phyloP scores from a whole-genome alignment of 2,888 invertebrate genomes.

The Eupithecia abbreviata region DNA sequence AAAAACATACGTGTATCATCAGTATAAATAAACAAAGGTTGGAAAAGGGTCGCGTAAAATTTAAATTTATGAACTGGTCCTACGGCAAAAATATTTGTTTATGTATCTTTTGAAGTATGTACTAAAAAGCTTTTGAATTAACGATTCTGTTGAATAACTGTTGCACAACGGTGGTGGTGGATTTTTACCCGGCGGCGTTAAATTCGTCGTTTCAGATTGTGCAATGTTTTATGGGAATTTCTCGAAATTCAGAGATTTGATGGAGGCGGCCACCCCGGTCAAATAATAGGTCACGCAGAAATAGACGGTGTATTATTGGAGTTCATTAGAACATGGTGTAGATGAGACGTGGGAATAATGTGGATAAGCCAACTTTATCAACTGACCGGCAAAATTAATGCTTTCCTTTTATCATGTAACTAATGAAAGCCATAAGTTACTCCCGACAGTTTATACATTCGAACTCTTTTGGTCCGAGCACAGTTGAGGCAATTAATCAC shows the following conservation, averaged over 20 bases:
- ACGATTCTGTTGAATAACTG: slow-evolving; percentile 53
- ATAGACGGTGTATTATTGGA: slow-evolving; percentile 71
- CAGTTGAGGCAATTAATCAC: slow-evolving; percentile 36
- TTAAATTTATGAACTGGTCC: slow-evolving; percentile 50
- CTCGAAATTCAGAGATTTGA: slow-evolving; percentile 62
- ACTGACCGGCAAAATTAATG: slow-evolving; percentile 25
- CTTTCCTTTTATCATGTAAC: slow-evolving; percentile 30
- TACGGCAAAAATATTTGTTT: slow-evolving; percentile 53
- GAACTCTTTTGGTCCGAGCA: slow-evolving; percentile 29
- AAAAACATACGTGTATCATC: slow-evolving; percentile 49
- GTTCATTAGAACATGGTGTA: slow-evolving; percentile 70
- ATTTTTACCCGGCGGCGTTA: slow-evolving; percentile 49
- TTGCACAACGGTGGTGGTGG: slow-evolving; percentile 62
- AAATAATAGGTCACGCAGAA: slow-evolving; percentile 74
- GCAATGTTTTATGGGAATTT: slow-evolving; percentile 71
- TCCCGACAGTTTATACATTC: slow-evolving; percentile 22
- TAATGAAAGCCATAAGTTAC: slow-evolving; percentile 38
- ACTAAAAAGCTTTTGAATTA: slow-evolving; percentile 65
- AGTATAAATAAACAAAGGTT: slow-evolving; percentile 49
- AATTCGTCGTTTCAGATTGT: slow-evolving; percentile 62
- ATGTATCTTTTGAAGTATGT: slow-evolving; percentile 63
- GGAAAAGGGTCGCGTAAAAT: slow-evolving; percentile 47
- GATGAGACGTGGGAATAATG: slow-evolving; percentile 51
- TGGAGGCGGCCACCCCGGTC: slow-evolving; percentile 56
- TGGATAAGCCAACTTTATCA: slow-evolving; percentile 49